Percentiles rank a stretch among this genome's conserved stretches.
phyloP scores from a whole-genome alignment of 2,797 vertebrate species.

The Semaprochilodus insignis region DNA sequence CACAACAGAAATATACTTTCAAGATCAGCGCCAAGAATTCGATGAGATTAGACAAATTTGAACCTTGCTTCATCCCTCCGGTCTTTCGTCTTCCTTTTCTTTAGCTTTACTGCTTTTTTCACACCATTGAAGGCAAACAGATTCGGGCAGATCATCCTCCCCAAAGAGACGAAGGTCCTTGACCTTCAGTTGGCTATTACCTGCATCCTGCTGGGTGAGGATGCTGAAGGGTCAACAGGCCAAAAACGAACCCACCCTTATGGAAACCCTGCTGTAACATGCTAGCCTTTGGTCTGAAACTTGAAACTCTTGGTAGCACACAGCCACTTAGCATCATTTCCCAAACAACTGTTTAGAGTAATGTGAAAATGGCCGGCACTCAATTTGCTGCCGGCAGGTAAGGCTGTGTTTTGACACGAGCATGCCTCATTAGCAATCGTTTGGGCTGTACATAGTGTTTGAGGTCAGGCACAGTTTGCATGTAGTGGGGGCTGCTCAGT shows the following conservation, averaged over 20 bases:
- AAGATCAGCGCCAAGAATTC: constrained; percentile 12
- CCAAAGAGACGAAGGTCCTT: not conserved
- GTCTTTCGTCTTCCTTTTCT: not conserved
- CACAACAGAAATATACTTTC: constrained; percentile 59
- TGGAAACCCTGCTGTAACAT: not conserved
- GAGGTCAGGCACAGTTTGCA: not conserved
- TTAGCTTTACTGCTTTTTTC: constrained; percentile 22
- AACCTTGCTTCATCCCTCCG: not conserved
- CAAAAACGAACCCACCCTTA: not conserved
- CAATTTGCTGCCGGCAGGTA: not conserved
- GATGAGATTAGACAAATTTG: not conserved
- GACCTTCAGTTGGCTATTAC: not conserved
- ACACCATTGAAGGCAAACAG: no score
- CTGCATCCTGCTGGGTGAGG: not conserved
- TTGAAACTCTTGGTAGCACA: constrained; percentile 17
- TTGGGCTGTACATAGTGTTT: not conserved
- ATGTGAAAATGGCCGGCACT: not conserved
- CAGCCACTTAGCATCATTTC: not conserved
- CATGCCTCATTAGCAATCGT: not conserved
- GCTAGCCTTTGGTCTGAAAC: not conserved
- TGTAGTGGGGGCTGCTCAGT: not conserved
- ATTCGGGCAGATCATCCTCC: not conserved
- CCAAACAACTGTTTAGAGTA: not conserved
- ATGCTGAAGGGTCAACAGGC: not conserved
- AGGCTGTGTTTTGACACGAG: not conserved